phyloP scores from a whole-genome alignment of 2,888 invertebrate genomes.

The Artemia sinica region DNA sequence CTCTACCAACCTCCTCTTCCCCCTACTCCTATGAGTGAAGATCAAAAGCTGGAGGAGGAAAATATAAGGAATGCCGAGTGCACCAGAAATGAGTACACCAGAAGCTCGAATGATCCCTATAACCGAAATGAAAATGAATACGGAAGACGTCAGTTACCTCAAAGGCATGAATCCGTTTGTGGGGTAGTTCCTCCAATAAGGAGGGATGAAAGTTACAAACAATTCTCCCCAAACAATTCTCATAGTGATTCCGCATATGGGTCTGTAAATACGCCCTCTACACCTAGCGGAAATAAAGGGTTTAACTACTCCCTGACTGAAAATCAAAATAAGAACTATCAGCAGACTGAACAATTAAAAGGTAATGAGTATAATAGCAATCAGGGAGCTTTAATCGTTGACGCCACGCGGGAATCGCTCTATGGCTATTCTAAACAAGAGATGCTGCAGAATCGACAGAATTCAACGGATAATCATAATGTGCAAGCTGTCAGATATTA shows the following conservation, averaged over 20 bases:
- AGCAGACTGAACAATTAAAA: background rate
- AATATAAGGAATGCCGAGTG: constrained; percentile 4
- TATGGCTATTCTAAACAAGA: background rate
- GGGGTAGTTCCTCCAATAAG: constrained; percentile 17
- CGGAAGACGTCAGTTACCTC: background rate
- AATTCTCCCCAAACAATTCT: constrained; percentile 9
- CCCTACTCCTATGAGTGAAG: background rate
- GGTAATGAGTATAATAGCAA: background rate
- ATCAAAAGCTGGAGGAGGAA: constrained; percentile 10
- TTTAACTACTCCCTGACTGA: constrained; percentile 4
- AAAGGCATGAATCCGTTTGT: constrained; percentile 17
- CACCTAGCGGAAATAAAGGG: background rate
- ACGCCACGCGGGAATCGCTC: constrained; percentile 2
- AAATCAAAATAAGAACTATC: constrained; percentile 2
- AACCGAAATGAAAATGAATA: constrained; percentile 4
- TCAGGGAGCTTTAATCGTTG: background rate
- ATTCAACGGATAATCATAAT: background rate
- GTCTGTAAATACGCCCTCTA: background rate
- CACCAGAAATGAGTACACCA: background rate
- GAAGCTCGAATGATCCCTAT: background rate
- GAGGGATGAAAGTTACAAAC: background rate
- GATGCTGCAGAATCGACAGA: background rate
- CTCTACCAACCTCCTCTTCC: constrained; percentile 8
- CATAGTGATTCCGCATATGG: constrained; percentile 14
- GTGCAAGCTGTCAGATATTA: constrained; percentile 4